Evolutionary conservation across 37 sponge, comb jelly and placozoan species (phyloP).

Genomic region (Cladorhizidae sp.): DNA sequence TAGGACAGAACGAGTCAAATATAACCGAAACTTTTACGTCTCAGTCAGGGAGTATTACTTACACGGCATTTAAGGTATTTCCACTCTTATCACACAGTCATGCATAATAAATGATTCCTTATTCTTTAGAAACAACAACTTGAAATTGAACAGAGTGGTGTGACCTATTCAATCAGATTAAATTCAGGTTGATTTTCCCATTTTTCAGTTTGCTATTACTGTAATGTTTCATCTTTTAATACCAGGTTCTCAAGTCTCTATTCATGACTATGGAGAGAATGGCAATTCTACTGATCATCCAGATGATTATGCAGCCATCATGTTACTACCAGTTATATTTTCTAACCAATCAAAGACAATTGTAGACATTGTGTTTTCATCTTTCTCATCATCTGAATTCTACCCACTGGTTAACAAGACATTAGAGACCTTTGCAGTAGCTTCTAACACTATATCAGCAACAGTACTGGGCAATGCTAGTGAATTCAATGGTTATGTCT

Average conservation of each 20-base stretch:
- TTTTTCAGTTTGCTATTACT: neutral
- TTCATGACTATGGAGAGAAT: neutral
- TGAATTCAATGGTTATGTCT: neutral
- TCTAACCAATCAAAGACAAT: neutral
- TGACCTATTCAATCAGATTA: neutral
- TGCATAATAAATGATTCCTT: neutral
- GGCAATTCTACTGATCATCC: neutral
- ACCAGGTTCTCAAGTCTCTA: neutral
- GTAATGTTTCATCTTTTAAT: neutral
- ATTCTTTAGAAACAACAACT: neutral
- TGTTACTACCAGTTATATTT: conserved; percentile 15
- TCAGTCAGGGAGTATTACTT: neutral
- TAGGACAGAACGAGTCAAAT: neutral
- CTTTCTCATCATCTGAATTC: neutral
- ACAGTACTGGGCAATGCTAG: neutral
- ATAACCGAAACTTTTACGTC: neutral
- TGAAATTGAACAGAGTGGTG: neutral
- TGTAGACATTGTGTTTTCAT: conserved; percentile 5
- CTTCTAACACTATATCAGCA: conserved; percentile 3
- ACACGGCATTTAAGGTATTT: conserved; percentile 3
- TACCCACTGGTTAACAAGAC: neutral
- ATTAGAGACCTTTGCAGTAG: conserved; percentile 12
- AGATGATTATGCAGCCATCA: neutral
- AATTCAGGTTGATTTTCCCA: neutral
- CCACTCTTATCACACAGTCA: too few species aligned